Evolutionary conservation across 1,140 invertebrate species (phyloP).

Genomic region (Cydia amplana): DNA sequence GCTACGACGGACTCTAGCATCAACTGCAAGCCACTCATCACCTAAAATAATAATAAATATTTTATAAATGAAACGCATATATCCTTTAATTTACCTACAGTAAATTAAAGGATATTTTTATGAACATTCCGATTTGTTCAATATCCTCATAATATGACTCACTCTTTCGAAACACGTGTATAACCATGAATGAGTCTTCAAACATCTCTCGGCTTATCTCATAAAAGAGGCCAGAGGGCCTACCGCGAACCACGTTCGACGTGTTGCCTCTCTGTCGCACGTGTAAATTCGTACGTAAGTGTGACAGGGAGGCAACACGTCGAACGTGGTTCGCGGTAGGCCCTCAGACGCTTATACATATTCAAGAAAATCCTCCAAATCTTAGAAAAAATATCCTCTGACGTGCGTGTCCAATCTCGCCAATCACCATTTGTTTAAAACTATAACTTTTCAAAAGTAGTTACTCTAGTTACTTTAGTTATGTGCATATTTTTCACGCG

Average conservation of each 20-base stretch:
- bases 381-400: conserved; percentile 37
- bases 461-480: conserved; percentile 39
- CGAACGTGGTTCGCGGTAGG: too few relatives aligned
- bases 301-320: too few relatives aligned
- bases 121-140: not conserved
- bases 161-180: not conserved
- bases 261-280: too few relatives aligned
- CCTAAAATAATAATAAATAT: too few relatives aligned
- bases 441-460: conserved; percentile 43
- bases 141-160: not conserved
- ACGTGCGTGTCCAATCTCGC: conserved; percentile 56
- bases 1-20: too few relatives aligned
- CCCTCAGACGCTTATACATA: conserved; percentile 35
- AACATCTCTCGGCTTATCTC: not conserved
- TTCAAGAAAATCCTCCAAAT: conserved; percentile 32
- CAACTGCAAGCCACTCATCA: too few relatives aligned
- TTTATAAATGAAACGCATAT: too few relatives aligned
- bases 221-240: conserved; percentile 8
- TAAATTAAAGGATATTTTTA: too few relatives aligned
- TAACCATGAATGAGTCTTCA: conserved; percentile 7
- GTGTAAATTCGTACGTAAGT: too few relatives aligned
- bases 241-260: too few relatives aligned
- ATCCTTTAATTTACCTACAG: too few relatives aligned
- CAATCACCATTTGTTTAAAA: conserved; percentile 60
- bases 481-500: conserved; percentile 57